Base-by-base conservation (phyloP, 2,797 vertebrate species). In the Vireo griseus region DNA sequence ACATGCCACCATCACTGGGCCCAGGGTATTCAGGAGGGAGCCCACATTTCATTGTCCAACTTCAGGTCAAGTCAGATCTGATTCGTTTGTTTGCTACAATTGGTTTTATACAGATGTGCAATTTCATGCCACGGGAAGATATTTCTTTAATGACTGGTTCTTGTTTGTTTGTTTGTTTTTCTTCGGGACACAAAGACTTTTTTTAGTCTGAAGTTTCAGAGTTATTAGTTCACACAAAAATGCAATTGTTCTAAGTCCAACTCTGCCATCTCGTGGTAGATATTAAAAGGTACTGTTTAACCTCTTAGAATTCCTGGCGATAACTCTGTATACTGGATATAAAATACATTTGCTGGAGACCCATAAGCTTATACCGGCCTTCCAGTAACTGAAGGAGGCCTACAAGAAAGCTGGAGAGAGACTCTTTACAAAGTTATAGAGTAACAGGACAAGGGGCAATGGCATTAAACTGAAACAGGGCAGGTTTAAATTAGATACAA, bases 251-350 rank as follows among this genome's bases (percentile, higher is more conserved):
- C 20, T 16, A 83, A 92, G 58, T 93, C 69, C 87, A 77, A 92
- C 44, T 75, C 92, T 96, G 95, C 94, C 96, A 95, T 65, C 96
- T 96, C 26, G 71, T 94, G 95, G 96, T 65, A 50, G 40, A 39
- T 22, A 31, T 62, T 35, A 48, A 86, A 74, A 86, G 8, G 39
- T 44, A 40, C 67, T 47, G 10, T 33, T 93, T 52, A 82, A 58
- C 14, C 40, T 44, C n/a, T 31, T 3, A 2, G 40, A 20, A 54
- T 21, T 71, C 22, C 44, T 65, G 57, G 12, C 0, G 0, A 11
- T 47, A 54, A 17, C 9, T 28, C 8, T 28, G 4, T 35, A 10
- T 25, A 39, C 8, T 29, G 19, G 28, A 21, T 47, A 39, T 4
- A 59, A 88, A 71, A 76, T 39, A 71, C 5, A 54, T 68, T 82